phyloP scores from a whole-genome alignment of 2,797 vertebrate genomes.

The Darevskia nairensis region DNA sequence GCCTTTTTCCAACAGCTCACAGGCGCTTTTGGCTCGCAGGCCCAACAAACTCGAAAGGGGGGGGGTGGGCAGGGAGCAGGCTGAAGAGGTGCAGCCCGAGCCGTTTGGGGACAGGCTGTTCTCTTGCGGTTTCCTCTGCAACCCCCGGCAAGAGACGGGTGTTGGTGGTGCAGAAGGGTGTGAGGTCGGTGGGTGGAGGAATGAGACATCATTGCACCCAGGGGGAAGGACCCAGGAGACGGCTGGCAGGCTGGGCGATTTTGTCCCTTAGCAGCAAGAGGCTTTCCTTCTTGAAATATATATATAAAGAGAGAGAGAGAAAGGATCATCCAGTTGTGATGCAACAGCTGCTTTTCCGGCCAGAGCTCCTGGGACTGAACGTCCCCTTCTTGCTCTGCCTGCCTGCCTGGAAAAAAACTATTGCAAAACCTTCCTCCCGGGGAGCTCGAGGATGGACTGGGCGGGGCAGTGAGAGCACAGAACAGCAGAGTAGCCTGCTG shows the following conservation, averaged over 20 bases:
- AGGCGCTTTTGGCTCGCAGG: neutral
- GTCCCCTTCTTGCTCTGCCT: neutral
- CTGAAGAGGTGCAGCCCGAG: neutral
- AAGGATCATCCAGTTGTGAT: neutral
- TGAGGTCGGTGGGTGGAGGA: no score
- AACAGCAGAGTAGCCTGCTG: neutral
- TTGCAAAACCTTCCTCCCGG: neutral
- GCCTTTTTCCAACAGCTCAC: constrained; percentile 24
- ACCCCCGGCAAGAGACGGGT: neutral
- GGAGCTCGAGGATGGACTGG: neutral
- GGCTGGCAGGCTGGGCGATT: neutral
- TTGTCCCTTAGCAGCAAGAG: neutral
- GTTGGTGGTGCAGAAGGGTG: no score
- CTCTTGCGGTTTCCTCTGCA: neutral
- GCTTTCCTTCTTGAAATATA: neutral
- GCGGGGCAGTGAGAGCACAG: no score
- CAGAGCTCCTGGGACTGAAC: constrained; percentile 5
- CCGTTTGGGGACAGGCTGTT: constrained; percentile 17
- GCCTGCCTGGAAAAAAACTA: neutral
- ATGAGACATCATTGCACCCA: neutral
- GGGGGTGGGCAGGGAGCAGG: neutral
- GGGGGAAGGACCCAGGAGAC: neutral
- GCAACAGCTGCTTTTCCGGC: constrained; percentile 16
- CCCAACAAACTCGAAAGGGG: neutral
- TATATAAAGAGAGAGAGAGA: neutral